Evolutionary conservation across 35 echinoderm and acorn worm species (phyloP).

Genomic region (Stichopus chloronotus): DNA sequence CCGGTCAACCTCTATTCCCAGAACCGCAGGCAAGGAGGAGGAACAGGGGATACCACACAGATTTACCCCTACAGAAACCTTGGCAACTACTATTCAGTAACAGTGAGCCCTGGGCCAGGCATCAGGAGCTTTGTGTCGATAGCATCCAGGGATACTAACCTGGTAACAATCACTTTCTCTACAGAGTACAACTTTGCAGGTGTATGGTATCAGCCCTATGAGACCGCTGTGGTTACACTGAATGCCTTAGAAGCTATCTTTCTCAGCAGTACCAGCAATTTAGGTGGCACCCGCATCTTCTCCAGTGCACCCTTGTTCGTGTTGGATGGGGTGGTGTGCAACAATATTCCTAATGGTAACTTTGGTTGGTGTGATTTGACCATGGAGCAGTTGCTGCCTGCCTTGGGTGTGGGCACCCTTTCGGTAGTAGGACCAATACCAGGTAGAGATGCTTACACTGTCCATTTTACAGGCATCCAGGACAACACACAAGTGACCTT

Average conservation of each 20-base stretch:
- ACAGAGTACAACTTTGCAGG: not conserved
- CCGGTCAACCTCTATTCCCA: conserved; percentile 18
- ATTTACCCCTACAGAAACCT: conserved; percentile 48
- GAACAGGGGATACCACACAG: not conserved
- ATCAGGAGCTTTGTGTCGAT: conserved; percentile 30
- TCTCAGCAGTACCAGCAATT: not conserved
- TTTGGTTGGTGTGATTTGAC: conserved; percentile 33
- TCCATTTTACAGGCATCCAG: conserved; percentile 17
- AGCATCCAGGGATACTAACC: not conserved
- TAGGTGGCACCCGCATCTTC: not conserved
- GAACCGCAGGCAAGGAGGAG: conserved; percentile 9
- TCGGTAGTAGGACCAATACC: conserved; percentile 33
- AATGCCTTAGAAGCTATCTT: not conserved
- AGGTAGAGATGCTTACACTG: conserved; percentile 11
- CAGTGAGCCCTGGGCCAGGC: not conserved
- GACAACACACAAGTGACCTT: conserved; percentile 20
- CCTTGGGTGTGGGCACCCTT: not conserved
- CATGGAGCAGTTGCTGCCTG: conserved; percentile 35
- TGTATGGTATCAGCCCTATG: conserved; percentile 1
- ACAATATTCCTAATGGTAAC: not conserved
- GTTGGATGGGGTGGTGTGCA: conserved; percentile 37
- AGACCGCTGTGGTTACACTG: conserved; percentile 4
- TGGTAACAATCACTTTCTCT: conserved; percentile 36
- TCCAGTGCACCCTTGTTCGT: conserved; percentile 24
- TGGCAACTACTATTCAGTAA: conserved; percentile 43